Evolutionary conservation across 2,113 vertebrate genomes (phyloP).

Genomic region (Nannospalax galili): DNA sequence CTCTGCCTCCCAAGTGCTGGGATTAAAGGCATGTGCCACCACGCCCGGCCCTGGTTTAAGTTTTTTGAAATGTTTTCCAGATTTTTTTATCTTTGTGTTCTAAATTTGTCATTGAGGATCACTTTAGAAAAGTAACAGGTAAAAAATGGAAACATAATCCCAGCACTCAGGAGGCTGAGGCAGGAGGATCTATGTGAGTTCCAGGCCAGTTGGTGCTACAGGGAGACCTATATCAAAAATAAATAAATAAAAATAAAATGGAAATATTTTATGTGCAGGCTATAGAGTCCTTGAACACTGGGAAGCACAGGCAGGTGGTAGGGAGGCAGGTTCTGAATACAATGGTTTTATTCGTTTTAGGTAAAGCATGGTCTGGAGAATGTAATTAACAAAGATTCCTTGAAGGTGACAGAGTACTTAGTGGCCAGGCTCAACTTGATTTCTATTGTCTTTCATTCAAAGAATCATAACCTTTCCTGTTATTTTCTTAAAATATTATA

Average conservation of each 20-base stretch:
- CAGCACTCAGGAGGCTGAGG: no score
- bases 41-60: neutral
- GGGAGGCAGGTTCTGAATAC: neutral
- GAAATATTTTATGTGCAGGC: neutral
- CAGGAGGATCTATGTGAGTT: no score
- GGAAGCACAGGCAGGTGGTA: neutral
- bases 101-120: neutral
- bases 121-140: constrained; percentile 1
- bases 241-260: neutral
- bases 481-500: constrained; percentile 41
- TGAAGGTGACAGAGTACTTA: neutral
- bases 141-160: constrained; percentile 18
- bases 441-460: constrained; percentile 39
- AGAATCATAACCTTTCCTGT: constrained; percentile 46
- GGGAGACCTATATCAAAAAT: neutral
- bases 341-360: neutral
- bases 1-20: no score
- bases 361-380: neutral
- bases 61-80: constrained; percentile 8
- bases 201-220: no score
- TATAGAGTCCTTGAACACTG: neutral
- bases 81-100: neutral
- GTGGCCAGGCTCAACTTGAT: constrained; percentile 7
- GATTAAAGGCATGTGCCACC: no score
- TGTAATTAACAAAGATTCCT: neutral